Conservation (phyloP, 2,113 vertebrate genomes). For the Phalacrocorax carbo region DNA sequence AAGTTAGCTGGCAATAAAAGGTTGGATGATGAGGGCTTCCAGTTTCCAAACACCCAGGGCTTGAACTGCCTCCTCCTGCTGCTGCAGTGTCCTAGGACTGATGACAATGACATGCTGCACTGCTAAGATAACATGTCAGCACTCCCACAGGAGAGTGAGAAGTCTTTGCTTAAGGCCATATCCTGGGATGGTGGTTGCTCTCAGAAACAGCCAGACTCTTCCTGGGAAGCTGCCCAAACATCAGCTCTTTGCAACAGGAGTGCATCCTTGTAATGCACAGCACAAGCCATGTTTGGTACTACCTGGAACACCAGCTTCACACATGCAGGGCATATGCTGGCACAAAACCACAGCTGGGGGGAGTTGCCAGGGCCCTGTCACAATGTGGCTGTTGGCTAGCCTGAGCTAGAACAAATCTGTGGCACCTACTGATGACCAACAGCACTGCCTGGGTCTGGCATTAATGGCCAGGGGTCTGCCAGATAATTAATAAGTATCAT, state of each 20-base stretch:
- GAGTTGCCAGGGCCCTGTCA: neutral
- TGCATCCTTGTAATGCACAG: neutral
- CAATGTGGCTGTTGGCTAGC: neutral
- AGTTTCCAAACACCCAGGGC: neutral
- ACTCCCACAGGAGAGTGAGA: neutral
- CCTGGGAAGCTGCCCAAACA: neutral
- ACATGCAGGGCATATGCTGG: neutral
- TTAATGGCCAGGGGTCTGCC: neutral
- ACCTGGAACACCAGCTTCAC: neutral
- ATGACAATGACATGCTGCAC: neutral
- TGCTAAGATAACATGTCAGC: neutral
- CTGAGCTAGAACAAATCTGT: neutral
- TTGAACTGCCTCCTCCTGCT: neutral
- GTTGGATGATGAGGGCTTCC: neutral
- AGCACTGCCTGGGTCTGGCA: neutral
- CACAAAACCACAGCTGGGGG: neutral
- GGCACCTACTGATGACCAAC: neutral
- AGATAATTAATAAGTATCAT: neutral
- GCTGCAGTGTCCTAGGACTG: neutral
- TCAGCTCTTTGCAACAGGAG: neutral
- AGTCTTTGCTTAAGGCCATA: neutral
- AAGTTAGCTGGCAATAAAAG: neutral
- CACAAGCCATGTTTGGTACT: fast-evolving
- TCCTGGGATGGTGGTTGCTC: neutral
- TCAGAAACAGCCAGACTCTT: neutral